phyloP scores from a whole-genome alignment of 2,888 invertebrate species.

The Anarsia innoxiella region DNA sequence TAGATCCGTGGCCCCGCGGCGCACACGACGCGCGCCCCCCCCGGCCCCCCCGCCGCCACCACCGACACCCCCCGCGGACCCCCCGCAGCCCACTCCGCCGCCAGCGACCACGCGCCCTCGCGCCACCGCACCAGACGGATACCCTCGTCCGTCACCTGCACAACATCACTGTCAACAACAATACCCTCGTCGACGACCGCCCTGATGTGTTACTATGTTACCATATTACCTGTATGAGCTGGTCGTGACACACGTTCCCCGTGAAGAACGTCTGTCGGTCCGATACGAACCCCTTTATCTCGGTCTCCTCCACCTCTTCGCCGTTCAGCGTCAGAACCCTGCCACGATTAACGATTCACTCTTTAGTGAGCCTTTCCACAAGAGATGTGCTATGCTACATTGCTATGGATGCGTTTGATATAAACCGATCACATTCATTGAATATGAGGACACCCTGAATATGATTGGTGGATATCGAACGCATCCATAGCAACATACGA shows the following conservation, averaged over 20 bases:
- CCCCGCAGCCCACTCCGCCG: constrained; percentile 48
- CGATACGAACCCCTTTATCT: constrained; percentile 91
- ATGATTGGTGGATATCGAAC: too few relatives aligned
- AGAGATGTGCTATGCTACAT: too few relatives aligned
- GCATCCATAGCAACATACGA: too few relatives aligned
- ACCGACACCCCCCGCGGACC: constrained; percentile 65
- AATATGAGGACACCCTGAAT: too few relatives aligned
- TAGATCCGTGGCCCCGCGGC: constrained; percentile 74
- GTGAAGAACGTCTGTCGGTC: constrained; percentile 96
- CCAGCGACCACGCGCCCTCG: constrained; percentile 61
- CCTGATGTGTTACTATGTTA: not conserved
- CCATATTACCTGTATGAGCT: constrained; percentile 77
- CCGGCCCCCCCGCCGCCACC: constrained; percentile 85
- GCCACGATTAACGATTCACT: constrained; percentile 11
- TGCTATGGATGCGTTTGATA: too few relatives aligned
- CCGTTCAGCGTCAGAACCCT: constrained; percentile 91
- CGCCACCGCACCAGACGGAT: constrained; percentile 45
- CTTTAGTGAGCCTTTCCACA: too few relatives aligned
- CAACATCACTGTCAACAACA: not conserved
- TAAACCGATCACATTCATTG: too few relatives aligned
- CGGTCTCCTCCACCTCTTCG: constrained; percentile 98
- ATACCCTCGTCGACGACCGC: not conserved
- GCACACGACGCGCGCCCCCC: constrained; percentile 85
- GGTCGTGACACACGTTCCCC: constrained; percentile 89
- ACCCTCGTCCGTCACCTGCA: constrained; percentile 74